A percentile compares a stretch with the other conserved stretches of the same genome.
phyloP scores from a whole-genome alignment of 2,797 vertebrate species.

The Coranthus polyacanthus region DNA sequence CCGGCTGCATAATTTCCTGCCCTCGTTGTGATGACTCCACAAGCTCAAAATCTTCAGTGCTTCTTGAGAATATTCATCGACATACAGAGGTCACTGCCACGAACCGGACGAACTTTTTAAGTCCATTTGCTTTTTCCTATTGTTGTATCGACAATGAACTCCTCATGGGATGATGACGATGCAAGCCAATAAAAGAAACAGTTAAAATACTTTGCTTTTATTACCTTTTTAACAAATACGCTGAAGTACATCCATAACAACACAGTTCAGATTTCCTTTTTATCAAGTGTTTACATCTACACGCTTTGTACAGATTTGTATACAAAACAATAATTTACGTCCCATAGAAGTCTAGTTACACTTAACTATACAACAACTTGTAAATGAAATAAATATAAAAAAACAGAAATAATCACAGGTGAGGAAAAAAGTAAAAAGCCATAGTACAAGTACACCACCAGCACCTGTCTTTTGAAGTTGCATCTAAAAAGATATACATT shows the following conservation, averaged over 20 bases:
- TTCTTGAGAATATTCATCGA: conserved; percentile 18
- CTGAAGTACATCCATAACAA: conserved; percentile 86
- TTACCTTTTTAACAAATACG: conserved; percentile 93
- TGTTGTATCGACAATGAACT: too few species aligned
- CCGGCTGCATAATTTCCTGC: conserved; percentile 46
- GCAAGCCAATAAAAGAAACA: conserved; percentile 68
- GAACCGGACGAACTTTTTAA: too few species aligned
- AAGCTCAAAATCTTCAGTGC: not conserved
- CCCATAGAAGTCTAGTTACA: conserved; percentile 90
- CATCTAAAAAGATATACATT: conserved; percentile 65
- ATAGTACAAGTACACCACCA: conserved; percentile 76
- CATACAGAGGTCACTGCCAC: too few species aligned
- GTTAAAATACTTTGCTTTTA: conserved; percentile 98
- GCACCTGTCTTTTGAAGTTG: conserved; percentile 70
- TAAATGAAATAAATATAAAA: conserved; percentile 88
- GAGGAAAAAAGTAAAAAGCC: conserved; percentile 71
- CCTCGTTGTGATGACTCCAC: not conserved
- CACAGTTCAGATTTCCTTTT: conserved; percentile 83
- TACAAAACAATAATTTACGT: conserved; percentile 99
- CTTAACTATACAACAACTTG: conserved; percentile 87
- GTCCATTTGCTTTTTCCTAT: too few species aligned
- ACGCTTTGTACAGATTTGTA: conserved; percentile 96
- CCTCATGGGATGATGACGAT: not conserved
- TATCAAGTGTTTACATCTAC: conserved; percentile 95
- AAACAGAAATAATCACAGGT: conserved; percentile 82